A percentile compares a stretch with the other conserved stretches of the same genome.
Conservation (phyloP, 2,113 vertebrate genomes). For the Eupsittula cactorum region DNA sequence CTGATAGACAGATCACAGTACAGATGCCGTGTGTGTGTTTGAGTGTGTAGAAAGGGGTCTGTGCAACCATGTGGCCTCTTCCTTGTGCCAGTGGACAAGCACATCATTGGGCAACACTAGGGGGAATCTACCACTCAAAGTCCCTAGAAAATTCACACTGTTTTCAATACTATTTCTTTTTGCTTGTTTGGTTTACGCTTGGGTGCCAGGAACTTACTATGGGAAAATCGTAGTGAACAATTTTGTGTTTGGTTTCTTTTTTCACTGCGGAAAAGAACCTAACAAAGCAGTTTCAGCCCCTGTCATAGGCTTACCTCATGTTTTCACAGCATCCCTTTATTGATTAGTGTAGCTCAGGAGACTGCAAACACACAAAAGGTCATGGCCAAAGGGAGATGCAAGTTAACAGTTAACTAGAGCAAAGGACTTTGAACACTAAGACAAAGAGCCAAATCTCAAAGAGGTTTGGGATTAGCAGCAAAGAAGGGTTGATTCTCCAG, state of each 20-base stretch:
- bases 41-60: background rate
- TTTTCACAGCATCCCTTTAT: background rate
- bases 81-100: background rate
- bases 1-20: background rate
- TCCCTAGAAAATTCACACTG: background rate
- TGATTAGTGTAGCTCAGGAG: background rate
- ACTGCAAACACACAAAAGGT: background rate
- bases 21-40: background rate
- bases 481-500: background rate
- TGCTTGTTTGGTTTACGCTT: background rate
- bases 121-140: background rate
- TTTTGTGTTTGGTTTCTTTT: constrained; percentile 1
- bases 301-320: background rate
- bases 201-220: background rate
- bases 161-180: background rate
- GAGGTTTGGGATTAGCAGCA: background rate
- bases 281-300: background rate
- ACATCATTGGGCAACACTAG: background rate
- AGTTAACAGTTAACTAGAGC: constrained; percentile 40
- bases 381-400: background rate
- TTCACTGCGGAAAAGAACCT: background rate
- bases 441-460: background rate
- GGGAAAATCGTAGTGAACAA: background rate
- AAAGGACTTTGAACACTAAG: constrained; percentile 19
- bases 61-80: background rate